phyloP scores from a whole-genome alignment of 2,797 vertebrate species.

The Rhincodon typus region DNA sequence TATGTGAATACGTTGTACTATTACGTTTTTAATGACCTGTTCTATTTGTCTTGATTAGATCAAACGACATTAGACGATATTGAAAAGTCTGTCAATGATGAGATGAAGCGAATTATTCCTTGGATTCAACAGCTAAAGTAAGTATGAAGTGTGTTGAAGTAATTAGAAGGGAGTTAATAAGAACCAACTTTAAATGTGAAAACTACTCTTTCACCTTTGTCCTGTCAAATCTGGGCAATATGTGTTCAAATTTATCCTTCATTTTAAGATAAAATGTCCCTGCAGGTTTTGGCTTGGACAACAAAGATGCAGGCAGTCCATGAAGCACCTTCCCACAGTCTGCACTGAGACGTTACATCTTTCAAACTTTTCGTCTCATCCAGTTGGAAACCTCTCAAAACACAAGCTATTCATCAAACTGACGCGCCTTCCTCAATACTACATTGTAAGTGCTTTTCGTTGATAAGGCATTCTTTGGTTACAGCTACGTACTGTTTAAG shows the following conservation, averaged over 20 bases:
- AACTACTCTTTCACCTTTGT: conserved; percentile 39
- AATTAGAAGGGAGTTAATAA: neutral
- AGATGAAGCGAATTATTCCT: conserved; percentile 86
- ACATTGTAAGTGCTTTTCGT: conserved; percentile 74
- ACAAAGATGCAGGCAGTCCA: conserved; percentile 90
- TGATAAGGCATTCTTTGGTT: neutral
- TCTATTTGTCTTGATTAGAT: conserved; percentile 56
- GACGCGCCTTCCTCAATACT: conserved; percentile 92
- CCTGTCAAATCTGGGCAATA: no score
- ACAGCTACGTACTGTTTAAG: neutral
- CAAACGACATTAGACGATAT: conserved; percentile 86
- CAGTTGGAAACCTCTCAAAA: conserved; percentile 82
- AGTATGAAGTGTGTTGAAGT: conserved; percentile 44
- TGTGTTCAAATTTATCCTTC: neutral
- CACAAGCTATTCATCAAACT: conserved; percentile 93
- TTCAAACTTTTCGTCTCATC: conserved; percentile 81
- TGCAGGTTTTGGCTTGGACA: conserved; percentile 97
- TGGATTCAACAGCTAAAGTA: conserved; percentile 96
- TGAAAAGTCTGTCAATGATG: conserved; percentile 92
- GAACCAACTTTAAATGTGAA: conserved; percentile 32
- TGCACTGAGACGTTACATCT: conserved; percentile 83
- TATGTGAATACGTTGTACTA: neutral
- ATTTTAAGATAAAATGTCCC: conserved; percentile 41
- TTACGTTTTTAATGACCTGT: neutral
- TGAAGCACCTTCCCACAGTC: conserved; percentile 95